Evolutionary conservation across 2,888 invertebrate genomes (phyloP).

Genomic region (Epicampocera succincta): DNA sequence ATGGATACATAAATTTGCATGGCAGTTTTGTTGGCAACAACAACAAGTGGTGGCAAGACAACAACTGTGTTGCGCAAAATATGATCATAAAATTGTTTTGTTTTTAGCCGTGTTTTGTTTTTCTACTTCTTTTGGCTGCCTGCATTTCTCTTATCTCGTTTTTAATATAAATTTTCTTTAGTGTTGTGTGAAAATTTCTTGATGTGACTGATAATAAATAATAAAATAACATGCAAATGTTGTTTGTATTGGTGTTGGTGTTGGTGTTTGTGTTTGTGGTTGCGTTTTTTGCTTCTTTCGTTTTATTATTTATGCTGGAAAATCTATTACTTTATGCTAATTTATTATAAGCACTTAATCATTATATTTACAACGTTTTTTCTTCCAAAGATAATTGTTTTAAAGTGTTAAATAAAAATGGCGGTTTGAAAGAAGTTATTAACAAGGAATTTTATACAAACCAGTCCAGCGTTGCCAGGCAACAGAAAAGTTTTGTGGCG

Average conservation of each 20-base stretch:
- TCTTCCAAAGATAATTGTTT: too few relatives aligned
- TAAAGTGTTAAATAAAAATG: too few relatives aligned
- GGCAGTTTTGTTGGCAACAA: conserved; percentile 51
- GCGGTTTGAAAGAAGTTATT: too few relatives aligned
- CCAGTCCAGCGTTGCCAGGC: too few relatives aligned
- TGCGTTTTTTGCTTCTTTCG: background rate
- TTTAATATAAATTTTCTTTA: conserved; percentile 46
- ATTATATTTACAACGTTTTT: background rate
- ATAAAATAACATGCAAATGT: conserved; percentile 57
- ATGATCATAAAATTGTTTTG: conserved; percentile 75
- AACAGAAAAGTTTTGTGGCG: too few relatives aligned
- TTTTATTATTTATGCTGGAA: conserved; percentile 37
- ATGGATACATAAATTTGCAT: conserved; percentile 1
- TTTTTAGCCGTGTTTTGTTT: conserved; percentile 62
- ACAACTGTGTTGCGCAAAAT: conserved; percentile 80
- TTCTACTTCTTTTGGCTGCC: conserved; percentile 16
- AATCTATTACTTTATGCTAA: conserved; percentile 56
- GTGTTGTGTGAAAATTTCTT: conserved; percentile 56
- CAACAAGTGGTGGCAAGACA: conserved; percentile 75
- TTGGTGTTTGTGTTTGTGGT: too few relatives aligned
- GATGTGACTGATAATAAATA: conserved; percentile 49
- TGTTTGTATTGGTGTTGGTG: too few relatives aligned
- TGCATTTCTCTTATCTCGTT: conserved; percentile 22
- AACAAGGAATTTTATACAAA: too few relatives aligned
- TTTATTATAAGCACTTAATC: conserved; percentile 14